Evolutionary conservation across 2,113 vertebrate species (phyloP).

Genomic region (Epinephelus fuscoguttatus): DNA sequence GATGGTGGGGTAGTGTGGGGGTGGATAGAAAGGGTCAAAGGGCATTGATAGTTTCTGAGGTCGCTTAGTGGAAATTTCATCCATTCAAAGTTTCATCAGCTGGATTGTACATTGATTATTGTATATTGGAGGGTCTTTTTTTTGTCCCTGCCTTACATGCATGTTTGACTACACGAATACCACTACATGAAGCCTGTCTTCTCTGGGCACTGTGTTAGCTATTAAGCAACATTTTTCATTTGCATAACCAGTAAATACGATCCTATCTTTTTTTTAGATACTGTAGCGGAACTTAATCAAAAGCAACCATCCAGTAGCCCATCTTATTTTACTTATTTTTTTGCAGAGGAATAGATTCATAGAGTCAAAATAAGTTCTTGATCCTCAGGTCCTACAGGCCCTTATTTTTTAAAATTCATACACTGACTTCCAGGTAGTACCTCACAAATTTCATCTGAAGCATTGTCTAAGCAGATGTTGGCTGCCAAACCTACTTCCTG

Average conservation of each 20-base stretch:
- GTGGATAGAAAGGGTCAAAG: not conserved
- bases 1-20: not conserved
- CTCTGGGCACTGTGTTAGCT: not conserved
- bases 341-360: not conserved
- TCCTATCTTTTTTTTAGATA: not conserved
- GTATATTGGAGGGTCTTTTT: not conserved
- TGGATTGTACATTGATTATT: not conserved
- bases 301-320: not conserved
- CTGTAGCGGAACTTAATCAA: not conserved
- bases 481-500: not conserved
- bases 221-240: too few relatives aligned
- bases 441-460: not conserved
- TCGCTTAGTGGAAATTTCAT: not conserved
- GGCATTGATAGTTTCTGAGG: not conserved
- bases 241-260: not conserved
- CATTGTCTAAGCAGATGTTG: not conserved
- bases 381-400: not conserved
- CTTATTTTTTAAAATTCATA: not conserved
- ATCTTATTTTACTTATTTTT: not conserved
- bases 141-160: not conserved
- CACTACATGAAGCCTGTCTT: not conserved
- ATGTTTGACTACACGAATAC: not conserved
- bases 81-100: not conserved
- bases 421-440: not conserved
- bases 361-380: not conserved